Percentiles rank a stretch among this genome's conserved stretches.
Evolutionary conservation across 2,888 invertebrate species (phyloP).

Genomic region (Pristionchus entomophagus): DNA sequence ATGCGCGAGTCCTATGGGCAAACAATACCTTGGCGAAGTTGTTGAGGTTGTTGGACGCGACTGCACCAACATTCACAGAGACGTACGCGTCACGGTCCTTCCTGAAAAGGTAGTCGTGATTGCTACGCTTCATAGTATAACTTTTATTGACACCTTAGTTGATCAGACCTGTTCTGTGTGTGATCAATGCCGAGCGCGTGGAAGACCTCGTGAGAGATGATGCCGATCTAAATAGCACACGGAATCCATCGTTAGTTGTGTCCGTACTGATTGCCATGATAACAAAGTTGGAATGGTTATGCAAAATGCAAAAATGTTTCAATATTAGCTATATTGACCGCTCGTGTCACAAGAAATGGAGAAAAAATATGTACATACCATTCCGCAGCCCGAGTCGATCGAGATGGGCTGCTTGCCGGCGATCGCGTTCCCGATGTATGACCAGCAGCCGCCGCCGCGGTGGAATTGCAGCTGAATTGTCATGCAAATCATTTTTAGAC

Average conservation of each 20-base stretch:
- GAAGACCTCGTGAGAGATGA: slow-evolving; percentile 22
- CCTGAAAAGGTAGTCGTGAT: background rate
- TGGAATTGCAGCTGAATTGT: slow-evolving; percentile 45
- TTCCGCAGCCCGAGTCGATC: background rate
- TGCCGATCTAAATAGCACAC: slow-evolving; percentile 23
- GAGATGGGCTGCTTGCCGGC: slow-evolving; percentile 12
- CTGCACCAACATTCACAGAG: background rate
- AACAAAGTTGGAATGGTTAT: no score
- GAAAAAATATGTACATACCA: background rate
- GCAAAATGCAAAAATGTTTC: no score
- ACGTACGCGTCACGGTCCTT: slow-evolving; percentile 43
- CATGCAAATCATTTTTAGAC: no score
- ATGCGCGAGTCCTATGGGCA: no score
- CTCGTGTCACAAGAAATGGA: background rate
- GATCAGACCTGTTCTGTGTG: slow-evolving; percentile 29
- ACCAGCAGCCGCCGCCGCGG: slow-evolving; percentile 39
- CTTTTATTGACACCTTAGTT: background rate
- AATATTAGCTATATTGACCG: background rate
- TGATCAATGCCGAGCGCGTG: slow-evolving; percentile 36
- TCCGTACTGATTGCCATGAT: background rate
- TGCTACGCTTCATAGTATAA: background rate
- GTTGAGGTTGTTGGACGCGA: background rate
- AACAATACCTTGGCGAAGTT: slow-evolving; percentile 14
- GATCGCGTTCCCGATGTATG: background rate
- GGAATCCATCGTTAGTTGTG: background rate